Evolutionary conservation across 1,140 invertebrate species (phyloP), one percentile per base, ranked within the genome.

Genomic region (Drosophila littoralis): DNA sequence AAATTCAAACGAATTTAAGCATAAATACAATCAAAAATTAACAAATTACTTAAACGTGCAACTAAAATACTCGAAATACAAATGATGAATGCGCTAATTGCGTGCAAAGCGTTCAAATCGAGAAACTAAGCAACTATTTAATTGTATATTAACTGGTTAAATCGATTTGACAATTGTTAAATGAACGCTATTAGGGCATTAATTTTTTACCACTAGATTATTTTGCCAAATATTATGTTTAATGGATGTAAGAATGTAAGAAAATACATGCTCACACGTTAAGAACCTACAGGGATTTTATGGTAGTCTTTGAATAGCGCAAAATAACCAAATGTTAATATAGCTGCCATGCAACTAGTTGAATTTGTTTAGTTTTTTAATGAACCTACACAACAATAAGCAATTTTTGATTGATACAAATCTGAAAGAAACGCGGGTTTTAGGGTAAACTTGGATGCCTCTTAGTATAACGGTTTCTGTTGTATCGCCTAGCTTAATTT

Each of bases 201-300:
- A 61, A 73, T 68, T 68, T 69, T 58, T 70, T 80, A 76, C 63
- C 69, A 69, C 10, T 65, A 35, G 22, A 46, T 61, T 42, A 58
- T 33, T 51, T 33, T 38, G 68, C 43, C 59, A 33, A 52, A 8
- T 46, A 45, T 45, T 57, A 28, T 13, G 17, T 28, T 52, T 48
- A 22, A 61, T 32, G 54, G 54, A 68, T 40, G 35, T 59, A 60
- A 54, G 38, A 54, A 50, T 35, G 58, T 60, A 28, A 38, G 40
- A 51, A 46, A 77, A 64, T 38, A 60, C 36, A 61, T 57, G 32
- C 46, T 66, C 65, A 76, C 42, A 65, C 81, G 80, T 80, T 82
- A 79, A 68, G 69, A 88, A 84, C 82, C 80, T 91, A 91, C 90
- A 91, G 90, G 90, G 90, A 91, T 91, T 91, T 91, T 91, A 91